A percentile compares a stretch with the other conserved stretches of the same genome.
Conservation (phyloP, 2,888 invertebrate species). For the Rotaria sp. region DNA sequence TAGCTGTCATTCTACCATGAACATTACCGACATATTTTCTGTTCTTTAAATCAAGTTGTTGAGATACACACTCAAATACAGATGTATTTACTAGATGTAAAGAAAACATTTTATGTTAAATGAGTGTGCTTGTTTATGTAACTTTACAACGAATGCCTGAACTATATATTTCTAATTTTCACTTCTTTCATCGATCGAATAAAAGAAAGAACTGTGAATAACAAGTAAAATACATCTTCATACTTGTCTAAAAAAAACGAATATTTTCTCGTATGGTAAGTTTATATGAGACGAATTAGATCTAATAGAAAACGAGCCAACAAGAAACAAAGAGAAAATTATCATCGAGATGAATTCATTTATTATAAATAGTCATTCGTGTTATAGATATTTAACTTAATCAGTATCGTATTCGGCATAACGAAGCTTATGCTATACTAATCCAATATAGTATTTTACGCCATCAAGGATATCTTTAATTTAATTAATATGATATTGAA, state of each 20-base stretch:
- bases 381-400: no score
- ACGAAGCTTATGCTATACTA: no score
- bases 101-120: no score
- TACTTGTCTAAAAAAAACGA: neutral
- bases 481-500: no score
- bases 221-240: neutral
- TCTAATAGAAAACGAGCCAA: neutral
- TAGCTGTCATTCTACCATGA: slow-evolving; percentile 88
- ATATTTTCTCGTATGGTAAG: neutral
- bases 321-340: neutral
- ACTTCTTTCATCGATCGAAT: neutral
- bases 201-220: neutral
- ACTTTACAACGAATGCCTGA: neutral
- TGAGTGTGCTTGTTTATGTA: neutral
- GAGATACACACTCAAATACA: neutral
- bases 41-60: slow-evolving; percentile 60
- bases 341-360: neutral
- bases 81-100: no score
- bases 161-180: neutral
- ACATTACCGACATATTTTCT: slow-evolving; percentile 94
- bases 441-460: no score
- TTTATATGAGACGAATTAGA: neutral
- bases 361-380: neutral
- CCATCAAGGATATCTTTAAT: no score
- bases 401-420: no score